Conservation (phyloP, 2,888 invertebrate genomes). For the Ennomos quercinarius region DNA sequence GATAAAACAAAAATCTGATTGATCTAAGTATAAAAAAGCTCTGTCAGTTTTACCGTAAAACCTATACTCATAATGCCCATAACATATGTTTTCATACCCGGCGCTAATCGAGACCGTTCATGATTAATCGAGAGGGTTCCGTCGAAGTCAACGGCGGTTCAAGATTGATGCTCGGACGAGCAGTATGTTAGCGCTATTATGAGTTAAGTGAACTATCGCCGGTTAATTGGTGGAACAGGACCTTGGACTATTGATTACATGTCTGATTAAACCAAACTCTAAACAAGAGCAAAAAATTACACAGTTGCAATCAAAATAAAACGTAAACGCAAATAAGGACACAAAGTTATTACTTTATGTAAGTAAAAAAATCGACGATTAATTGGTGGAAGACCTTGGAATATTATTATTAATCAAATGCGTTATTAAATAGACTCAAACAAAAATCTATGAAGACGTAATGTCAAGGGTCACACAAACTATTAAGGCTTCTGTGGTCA, state of each 20-base stretch:
- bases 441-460: neutral
- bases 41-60: neutral
- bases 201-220: slow-evolving; percentile 47
- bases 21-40: neutral
- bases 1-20: neutral
- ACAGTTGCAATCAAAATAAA: no score
- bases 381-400: no score
- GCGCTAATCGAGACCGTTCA: slow-evolving; percentile 75
- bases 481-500: no score
- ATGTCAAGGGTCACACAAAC: neutral
- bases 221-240: slow-evolving; percentile 1
- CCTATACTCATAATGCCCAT: slow-evolving; percentile 7
- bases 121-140: slow-evolving; percentile 80
- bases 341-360: no score
- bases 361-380: no score
- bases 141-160: slow-evolving; percentile 68
- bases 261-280: neutral
- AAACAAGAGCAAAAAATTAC: no score
- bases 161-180: slow-evolving; percentile 70
- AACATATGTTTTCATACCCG: slow-evolving; percentile 48
- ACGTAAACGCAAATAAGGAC: no score
- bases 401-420: no score
- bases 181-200: slow-evolving; percentile 61
- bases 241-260: slow-evolving; percentile 1
- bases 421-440: no score